Evolutionary conservation across 2,113 vertebrate species (phyloP), one percentile per base, ranked within the genome.

Genomic region (Dendropsophus ebraccatus): DNA sequence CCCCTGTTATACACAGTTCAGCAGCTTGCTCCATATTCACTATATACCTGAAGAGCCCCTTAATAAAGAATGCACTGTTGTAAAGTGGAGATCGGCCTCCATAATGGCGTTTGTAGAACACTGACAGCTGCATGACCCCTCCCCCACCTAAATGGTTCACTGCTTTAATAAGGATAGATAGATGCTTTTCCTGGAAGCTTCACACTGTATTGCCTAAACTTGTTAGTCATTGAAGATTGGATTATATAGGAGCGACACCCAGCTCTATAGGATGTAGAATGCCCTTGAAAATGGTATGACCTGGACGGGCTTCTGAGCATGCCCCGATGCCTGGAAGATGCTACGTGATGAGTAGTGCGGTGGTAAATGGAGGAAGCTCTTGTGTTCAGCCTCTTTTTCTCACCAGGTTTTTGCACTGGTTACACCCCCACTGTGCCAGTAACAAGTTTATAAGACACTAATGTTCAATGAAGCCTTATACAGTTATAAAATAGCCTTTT

Each of bases 341-440:
- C 78, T 81, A 81, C 78, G 78, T 81, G 78, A 81, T 41, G 32
- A 32, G 54, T 17, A 60, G 2, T 32, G 32, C 45, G 37, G 32
- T 80, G n/a, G 13, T 65, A 58, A 80, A 62, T 62, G 78, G 56
- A 65, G 56, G 37, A 65, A 14, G 35, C 32, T 21, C 9, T 2
- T 10, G 49, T 30, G 16, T 45, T 41, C 77, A 45, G 25, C 0
- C 78, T 28, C 77, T 32, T 45, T 6, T n/a, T 35, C 77, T 25
- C 4, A 0, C 60, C 0, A 25, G n/a, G 9, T 17, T 67, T 19
- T 41, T 58, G 21, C 8, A 21, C 8, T 21, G 67, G 0, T 70
- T 41, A 41, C 41, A 41, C 3, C 1, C 2, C 6, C 21, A 23
- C 19, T 21, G 35, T 13, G 7, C 25, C 17, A 23, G 10, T 6